phyloP scores from a whole-genome alignment of 2,113 vertebrate genomes.

The Carassius gibelio region DNA sequence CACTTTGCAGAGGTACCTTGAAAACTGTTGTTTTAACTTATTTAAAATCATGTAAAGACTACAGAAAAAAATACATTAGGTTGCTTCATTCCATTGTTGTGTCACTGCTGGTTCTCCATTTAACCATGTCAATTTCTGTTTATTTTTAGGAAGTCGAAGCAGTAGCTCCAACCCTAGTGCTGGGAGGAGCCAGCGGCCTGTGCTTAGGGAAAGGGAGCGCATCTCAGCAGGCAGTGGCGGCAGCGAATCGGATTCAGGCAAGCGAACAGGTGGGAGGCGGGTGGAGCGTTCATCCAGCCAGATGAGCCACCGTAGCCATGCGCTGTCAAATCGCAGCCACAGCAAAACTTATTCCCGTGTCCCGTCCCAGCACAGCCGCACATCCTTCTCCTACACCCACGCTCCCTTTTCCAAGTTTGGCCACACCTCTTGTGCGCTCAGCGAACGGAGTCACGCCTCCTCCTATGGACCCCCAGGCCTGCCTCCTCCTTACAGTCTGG shows the following conservation, averaged over 20 bases:
- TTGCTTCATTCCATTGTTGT: not conserved
- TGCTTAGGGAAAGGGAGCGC: slow-evolving; percentile 84
- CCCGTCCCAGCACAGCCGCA: slow-evolving; percentile 65
- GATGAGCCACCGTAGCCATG: slow-evolving; percentile 74
- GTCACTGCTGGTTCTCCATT: not conserved
- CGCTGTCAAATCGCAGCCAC: slow-evolving; percentile 67
- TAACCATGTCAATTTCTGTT: not conserved
- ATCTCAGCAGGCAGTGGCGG: slow-evolving; percentile 75
- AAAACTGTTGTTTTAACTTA: not conserved
- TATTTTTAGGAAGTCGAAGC: slow-evolving; percentile 88
- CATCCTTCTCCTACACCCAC: slow-evolving; percentile 71
- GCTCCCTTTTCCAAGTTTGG: slow-evolving; percentile 72
- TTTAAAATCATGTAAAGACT: not conserved
- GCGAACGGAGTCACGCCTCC: slow-evolving; percentile 86
- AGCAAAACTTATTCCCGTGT: slow-evolving; percentile 64
- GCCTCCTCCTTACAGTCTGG: slow-evolving; percentile 84
- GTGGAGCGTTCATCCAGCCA: slow-evolving; percentile 83
- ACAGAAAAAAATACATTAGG: not conserved
- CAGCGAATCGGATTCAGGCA: slow-evolving; percentile 80
- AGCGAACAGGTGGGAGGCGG: slow-evolving; percentile 72
- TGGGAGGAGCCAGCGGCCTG: slow-evolving; percentile 83
- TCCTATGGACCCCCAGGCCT: slow-evolving; percentile 87
- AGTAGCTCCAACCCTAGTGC: slow-evolving; percentile 92
- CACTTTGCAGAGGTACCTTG: not conserved
- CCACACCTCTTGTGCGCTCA: slow-evolving; percentile 78